Evolutionary conservation across 2,113 vertebrate genomes (phyloP).

Genomic region (Onychostruthus taczanowskii): DNA sequence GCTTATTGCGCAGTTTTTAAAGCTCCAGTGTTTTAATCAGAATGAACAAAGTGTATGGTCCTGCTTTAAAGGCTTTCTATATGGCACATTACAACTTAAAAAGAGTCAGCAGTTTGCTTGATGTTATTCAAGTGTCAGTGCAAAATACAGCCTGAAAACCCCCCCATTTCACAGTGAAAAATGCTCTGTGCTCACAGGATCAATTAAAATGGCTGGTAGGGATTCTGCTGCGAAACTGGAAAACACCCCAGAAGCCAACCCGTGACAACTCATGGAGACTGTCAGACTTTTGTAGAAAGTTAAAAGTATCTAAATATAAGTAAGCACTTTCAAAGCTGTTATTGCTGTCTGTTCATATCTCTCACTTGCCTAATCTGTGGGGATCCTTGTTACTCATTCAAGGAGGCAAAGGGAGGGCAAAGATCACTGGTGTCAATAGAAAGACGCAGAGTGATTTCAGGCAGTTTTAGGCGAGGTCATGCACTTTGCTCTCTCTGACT

Average conservation of each 20-base stretch:
- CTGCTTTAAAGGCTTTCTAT: not conserved
- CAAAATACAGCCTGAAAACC: not conserved
- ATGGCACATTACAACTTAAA: not conserved
- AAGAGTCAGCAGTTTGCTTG: not conserved
- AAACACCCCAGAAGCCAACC: not conserved
- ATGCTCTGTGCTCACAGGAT: not conserved
- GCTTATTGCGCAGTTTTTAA: not conserved
- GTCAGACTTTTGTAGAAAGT: not conserved
- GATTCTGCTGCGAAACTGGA: not conserved
- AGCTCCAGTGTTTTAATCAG: not conserved
- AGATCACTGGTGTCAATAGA: not conserved
- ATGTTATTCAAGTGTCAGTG: not conserved
- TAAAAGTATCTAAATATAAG: not conserved
- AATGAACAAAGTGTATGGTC: not conserved
- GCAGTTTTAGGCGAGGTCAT: not conserved
- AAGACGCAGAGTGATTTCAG: not conserved
- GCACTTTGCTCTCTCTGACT: not conserved
- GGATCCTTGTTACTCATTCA: not conserved
- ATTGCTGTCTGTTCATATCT: not conserved
- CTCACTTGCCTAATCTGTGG: not conserved
- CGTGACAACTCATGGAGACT: accelerated
- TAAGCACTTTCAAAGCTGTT: not conserved
- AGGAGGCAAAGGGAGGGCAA: not conserved
- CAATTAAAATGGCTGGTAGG: not conserved
- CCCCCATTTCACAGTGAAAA: not conserved